Evolutionary conservation across 2,113 vertebrate species (phyloP), one percentile per base, ranked within the genome.

Genomic region (Corvus hawaiiensis): DNA sequence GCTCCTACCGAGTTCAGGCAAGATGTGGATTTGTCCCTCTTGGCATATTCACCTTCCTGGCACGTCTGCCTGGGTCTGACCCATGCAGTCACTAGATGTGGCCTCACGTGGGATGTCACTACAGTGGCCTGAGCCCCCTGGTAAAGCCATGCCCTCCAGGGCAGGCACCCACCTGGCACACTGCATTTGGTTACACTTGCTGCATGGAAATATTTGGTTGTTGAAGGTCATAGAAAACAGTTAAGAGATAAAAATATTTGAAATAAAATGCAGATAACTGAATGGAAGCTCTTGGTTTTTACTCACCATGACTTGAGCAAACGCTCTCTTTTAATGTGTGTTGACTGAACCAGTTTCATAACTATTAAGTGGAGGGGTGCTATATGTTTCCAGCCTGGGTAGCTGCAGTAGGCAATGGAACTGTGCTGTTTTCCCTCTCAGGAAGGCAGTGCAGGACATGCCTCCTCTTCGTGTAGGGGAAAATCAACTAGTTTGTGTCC

Each of bases 21-120:
- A 69, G 76, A 33, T 46, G 46, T 51, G 44, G 32, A 14, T 88
- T 80, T 90, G 54, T 79, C 44, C 7, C 7, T 75, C 26, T 37
- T 61, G 35, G 26, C 5, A 3, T 15, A 10, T 58, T 82, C 41
- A 52, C 41, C 13, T 71, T 20, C 48, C 52, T 51, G 13, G 55
- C 13, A 6, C 0, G 0, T 18, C 52, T 8, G 9, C 27, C 48
- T 1, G 2, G 28, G 16, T 82, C 75, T 59, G 71, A 48, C 8
- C 33, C n/a, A 1, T 1, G 3, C 44, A 23, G 19, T 41, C 81
- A 52, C 21, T 44, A 7, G 37, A 11, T 49, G 7, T 10, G 37
- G 28, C 32, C 48, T 67, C 16, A 5, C 6, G 0, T 51, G 41
- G n/a, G 49, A 35, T 75, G 62, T 41, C 58, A 28, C 51, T 32